Evolutionary conservation across 1,140 invertebrate genomes (phyloP).

Genomic region (Contarinia nasturtii): DNA sequence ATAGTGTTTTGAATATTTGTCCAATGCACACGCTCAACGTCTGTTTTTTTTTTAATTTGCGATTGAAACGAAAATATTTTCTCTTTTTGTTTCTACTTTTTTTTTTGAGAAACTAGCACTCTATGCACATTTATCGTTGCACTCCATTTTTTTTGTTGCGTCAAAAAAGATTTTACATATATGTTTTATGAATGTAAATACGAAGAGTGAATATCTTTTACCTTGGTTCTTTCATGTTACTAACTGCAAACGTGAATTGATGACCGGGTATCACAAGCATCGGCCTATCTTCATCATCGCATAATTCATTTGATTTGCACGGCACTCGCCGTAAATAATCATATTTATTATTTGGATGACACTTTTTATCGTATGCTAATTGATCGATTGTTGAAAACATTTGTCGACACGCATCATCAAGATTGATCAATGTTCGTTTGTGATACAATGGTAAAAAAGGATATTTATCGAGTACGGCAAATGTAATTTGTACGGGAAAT

Average conservation of each 20-base stretch:
- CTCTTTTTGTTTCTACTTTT: no score
- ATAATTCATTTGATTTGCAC: constrained; percentile 56
- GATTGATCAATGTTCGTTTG: constrained; percentile 28
- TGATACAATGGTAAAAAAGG: constrained; percentile 81
- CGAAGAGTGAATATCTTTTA: no score
- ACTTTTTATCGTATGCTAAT: constrained; percentile 67
- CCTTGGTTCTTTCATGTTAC: constrained; percentile 74
- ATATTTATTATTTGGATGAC: constrained; percentile 48
- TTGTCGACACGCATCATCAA: constrained; percentile 43
- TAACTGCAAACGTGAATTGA: constrained; percentile 88
- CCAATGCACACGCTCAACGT: no score
- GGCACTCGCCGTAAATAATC: constrained; percentile 81
- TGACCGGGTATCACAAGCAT: constrained; percentile 66
- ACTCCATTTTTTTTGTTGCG: constrained; percentile 3
- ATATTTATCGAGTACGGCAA: constrained; percentile 69
- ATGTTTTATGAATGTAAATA: no score
- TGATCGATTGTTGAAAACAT: constrained; percentile 74
- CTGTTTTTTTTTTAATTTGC: no score
- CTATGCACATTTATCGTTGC: no score
- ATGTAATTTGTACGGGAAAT: constrained; percentile 48
- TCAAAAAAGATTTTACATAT: no score
- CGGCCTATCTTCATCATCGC: constrained; percentile 70
- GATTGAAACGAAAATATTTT: no score
- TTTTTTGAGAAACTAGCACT: no score
- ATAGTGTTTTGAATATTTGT: no score